These are phyloP conservation scores for Drosophila triauraria DNA, from an alignment of 1,140 invertebrate genomes.

Conservation along the genomic window DNA sequence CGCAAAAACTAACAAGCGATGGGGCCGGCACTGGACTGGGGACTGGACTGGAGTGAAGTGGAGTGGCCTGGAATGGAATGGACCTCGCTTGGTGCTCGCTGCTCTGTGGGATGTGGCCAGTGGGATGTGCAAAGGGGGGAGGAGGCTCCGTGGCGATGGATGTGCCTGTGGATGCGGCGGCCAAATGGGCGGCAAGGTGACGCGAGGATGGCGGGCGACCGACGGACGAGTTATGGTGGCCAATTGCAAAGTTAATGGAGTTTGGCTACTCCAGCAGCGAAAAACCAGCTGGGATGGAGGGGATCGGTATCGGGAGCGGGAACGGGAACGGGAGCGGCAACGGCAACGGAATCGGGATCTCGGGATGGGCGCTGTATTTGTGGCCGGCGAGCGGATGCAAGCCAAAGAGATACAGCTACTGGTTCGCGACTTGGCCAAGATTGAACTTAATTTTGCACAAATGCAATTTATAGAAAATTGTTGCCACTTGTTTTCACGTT, in stretches of 20 bases:
- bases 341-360: not conserved
- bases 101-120: conserved; percentile 34
- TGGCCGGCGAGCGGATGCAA: conserved; percentile 49
- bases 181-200: conserved; percentile 54
- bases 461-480: conserved; percentile 84
- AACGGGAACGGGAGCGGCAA: not conserved
- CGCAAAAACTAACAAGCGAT: conserved; percentile 82
- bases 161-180: conserved; percentile 37
- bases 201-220: conserved; percentile 38
- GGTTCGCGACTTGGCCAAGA: conserved; percentile 68
- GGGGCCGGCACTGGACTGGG: conserved; percentile 38
- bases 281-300: conserved; percentile 20
- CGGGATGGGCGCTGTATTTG: conserved; percentile 9
- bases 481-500: conserved; percentile 83
- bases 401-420: conserved; percentile 55
- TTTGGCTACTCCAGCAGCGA: conserved; percentile 82
- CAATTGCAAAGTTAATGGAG: conserved; percentile 84
- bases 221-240: conserved; percentile 78
- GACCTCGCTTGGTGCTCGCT: conserved; percentile 3
- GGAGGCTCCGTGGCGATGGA: conserved; percentile 17
- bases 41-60: conserved; percentile 16
- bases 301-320: not conserved
- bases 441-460: conserved; percentile 83
- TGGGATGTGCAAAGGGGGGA: conserved; percentile 12
- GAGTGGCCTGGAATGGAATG: conserved; percentile 42